phyloP scores from a whole-genome alignment of 2,888 invertebrate genomes.

The Xylocampa areola region DNA sequence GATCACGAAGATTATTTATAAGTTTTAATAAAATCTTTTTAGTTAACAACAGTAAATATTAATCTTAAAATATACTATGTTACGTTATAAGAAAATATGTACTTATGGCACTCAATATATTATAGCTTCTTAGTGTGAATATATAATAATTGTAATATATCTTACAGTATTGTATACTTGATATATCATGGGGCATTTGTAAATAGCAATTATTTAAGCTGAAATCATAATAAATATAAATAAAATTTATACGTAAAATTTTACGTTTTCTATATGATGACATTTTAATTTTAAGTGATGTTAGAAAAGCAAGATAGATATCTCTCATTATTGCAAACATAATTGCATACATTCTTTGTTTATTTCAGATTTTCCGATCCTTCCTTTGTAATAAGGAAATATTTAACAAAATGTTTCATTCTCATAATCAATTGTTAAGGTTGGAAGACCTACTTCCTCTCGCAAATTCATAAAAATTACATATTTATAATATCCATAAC shows the following conservation, averaged over 20 bases:
- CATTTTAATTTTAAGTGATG: too few species aligned
- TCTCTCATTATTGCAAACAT: too few species aligned
- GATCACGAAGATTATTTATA: constrained; percentile 47
- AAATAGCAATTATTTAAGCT: constrained; percentile 34
- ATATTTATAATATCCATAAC: constrained; percentile 45
- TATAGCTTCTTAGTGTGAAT: constrained; percentile 48
- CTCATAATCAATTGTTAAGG: too few species aligned
- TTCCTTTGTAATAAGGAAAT: background rate
- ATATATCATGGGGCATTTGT: constrained; percentile 31
- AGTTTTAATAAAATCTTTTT: constrained; percentile 51
- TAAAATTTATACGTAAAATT: background rate
- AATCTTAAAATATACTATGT: constrained; percentile 50
- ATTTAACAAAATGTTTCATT: too few species aligned
- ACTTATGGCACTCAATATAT: constrained; percentile 60
- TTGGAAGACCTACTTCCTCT: background rate
- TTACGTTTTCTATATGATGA: background rate
- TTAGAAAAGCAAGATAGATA: too few species aligned
- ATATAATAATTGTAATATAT: constrained; percentile 22
- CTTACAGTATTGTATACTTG: constrained; percentile 26
- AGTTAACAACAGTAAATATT: constrained; percentile 52
- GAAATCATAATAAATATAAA: constrained; percentile 1
- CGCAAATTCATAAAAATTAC: background rate
- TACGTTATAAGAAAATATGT: constrained; percentile 47
- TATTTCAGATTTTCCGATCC: background rate
- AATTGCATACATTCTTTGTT: background rate